Evolutionary conservation across 64 coral and sea anemone species (phyloP), one percentile per base, ranked within the genome.

Genomic region (Catalaphyllia jardinei): DNA sequence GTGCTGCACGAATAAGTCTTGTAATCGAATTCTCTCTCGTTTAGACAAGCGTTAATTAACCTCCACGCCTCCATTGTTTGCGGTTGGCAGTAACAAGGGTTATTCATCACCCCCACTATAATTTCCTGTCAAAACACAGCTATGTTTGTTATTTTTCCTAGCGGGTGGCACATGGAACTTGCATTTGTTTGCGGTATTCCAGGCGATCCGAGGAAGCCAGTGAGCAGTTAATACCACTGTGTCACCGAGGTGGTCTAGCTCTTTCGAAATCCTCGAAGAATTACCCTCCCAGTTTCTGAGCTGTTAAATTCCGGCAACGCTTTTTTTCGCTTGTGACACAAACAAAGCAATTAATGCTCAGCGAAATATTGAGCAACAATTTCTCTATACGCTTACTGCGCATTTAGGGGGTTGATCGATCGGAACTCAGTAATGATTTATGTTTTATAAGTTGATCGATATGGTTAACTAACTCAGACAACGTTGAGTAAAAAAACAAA

Each of bases 101-200:
- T 46, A 85, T 85, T 69, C 63, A 71, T 71, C 39, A 85, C 81
- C 62, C 20, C 31, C 39, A 85, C 81, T 85, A 71, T 71, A 71
- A 85, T 85, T 85, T 85, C 81, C 81, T 85, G 81, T 85, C 81
- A 85, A 85, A 85, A 85, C 81, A 85, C 63, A 30, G 33, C 22
- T 85, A 35, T 85, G 81, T 85, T 85, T 85, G 81, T 85, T 85
- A 85, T 85, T 85, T 69, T 39, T 85, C 81, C 24, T 85, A 46
- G 81, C 67, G 81, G 81, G 81, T 85, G 81, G 81, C 33, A 49
- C 81, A 42, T 71, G 81, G 38, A 71, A 71, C 62, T 49, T 49
- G 24, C 81, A 85, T 71, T 65, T 85, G 63, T 85, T 85, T 85
- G n/a, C 35, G n/a, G 81, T 7, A 64, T 16, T 71, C 35, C 38